phyloP scores from a whole-genome alignment of 2,888 invertebrate genomes.

The Drosophila formosana region DNA sequence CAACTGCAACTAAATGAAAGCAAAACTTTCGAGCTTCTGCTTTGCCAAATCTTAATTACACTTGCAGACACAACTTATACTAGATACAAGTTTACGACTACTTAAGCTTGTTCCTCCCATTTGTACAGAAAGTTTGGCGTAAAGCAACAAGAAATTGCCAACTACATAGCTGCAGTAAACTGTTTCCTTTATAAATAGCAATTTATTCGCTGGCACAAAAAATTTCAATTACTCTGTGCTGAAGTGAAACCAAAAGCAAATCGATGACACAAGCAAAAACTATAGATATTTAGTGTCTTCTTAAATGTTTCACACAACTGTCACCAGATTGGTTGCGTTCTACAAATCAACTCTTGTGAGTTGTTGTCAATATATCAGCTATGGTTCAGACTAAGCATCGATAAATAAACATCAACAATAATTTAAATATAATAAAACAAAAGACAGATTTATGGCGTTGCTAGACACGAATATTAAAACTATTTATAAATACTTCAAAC shows the following conservation, averaged over 20 bases:
- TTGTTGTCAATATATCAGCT: background rate
- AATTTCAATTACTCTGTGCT: background rate
- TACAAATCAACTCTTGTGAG: background rate
- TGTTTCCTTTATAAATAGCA: background rate
- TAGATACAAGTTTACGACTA: conserved; percentile 1
- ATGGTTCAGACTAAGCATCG: too few relatives aligned
- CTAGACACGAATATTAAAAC: too few relatives aligned
- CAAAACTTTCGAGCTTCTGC: background rate
- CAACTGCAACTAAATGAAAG: conserved; percentile 9
- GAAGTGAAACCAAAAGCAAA: background rate
- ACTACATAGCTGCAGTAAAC: background rate
- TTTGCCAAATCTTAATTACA: conserved; percentile 16
- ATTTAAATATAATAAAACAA: background rate
- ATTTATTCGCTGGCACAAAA: background rate
- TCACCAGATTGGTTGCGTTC: background rate
- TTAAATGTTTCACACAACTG: background rate
- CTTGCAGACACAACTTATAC: conserved; percentile 7
- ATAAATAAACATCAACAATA: background rate
- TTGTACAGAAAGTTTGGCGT: background rate
- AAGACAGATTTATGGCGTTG: background rate
- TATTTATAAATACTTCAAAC: background rate
- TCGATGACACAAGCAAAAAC: background rate
- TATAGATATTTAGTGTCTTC: background rate
- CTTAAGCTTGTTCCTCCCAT: background rate
- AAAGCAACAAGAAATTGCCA: background rate